Conservation (phyloP, 2,113 vertebrate species). For the Odocoileus hemionus region DNA sequence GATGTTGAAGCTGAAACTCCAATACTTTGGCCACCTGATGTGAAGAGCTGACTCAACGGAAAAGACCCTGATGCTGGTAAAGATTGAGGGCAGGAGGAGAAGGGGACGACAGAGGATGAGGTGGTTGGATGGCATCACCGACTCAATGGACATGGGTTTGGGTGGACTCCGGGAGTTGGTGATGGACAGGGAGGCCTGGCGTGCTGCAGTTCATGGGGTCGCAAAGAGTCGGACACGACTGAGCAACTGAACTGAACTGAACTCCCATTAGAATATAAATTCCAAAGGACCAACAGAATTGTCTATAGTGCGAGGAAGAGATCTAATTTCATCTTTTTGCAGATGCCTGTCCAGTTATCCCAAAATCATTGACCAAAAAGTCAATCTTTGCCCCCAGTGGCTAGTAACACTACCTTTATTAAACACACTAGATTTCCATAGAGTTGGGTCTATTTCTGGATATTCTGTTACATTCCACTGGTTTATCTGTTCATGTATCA, state of each 20-base stretch:
- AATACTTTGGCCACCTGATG: background rate
- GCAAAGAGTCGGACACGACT: background rate
- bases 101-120: background rate
- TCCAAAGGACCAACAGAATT: background rate
- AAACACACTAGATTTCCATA: background rate
- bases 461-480: background rate
- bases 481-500: background rate
- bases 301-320: background rate
- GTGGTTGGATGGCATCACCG: background rate
- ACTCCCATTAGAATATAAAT: background rate
- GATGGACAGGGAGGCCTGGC: background rate
- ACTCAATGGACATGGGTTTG: background rate
- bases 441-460: background rate
- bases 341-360: background rate
- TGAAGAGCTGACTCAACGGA: fast-evolving
- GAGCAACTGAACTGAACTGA: background rate
- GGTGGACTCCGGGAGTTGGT: background rate
- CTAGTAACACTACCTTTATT: background rate
- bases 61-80: background rate
- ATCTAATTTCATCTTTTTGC: background rate
- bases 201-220: background rate
- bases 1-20: background rate
- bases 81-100: background rate
- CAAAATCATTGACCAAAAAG: background rate
- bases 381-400: background rate